Evolutionary conservation across 2,888 invertebrate species (phyloP), one percentile per base, ranked within the genome.

Genomic region (Cremastobaeus sp.): DNA sequence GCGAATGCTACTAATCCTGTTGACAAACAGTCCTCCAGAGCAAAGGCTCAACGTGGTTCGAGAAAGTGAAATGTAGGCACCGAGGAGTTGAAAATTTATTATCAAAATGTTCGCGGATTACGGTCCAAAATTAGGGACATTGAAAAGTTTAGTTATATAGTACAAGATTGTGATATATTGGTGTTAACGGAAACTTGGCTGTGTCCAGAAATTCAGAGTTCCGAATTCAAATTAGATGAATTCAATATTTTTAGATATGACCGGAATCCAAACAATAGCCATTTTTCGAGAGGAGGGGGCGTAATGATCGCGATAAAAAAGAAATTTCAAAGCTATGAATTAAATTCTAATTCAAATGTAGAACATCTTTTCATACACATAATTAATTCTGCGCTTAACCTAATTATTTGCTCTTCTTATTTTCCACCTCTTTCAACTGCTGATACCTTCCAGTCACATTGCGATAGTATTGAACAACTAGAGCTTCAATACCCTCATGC

Each of bases 121-220:
- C 17, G 20, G 3, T 41, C 41, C 2, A 41, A 41, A 18, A 41
- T 41, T 18, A 41, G 18, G 18, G 18, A 2, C 9, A 18, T 41
- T 3, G 41, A 41, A n/a, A 41, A 18, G n/a, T 18, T 17, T 41
- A 41, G n/a, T n/a, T 41, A 41, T 18, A 18, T 41, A n/a, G 3
- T 37, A 2, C 3, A 14, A 6, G 15, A 37, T 3, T 37, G 15
- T 14, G 12, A 37, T 14, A 15, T 41, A 2, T 9, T 41, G 17
- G 41, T 41, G 8, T 18, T 41, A 18, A 41, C 41, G 1, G 20
- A 41, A 20, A 41, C 41, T n/a, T 41, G 41, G 41, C 18, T 18
- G 1, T 41, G 9, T 1, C 41, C 41, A 3, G 41, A 41, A 5
- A 41, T 41, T 9, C 5, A 18, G 3, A 41, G 11, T 18, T 17